These are phyloP conservation scores for Schizopygopsis pylzovi DNA, from an alignment of 2,797 vertebrate species.

Conservation along the genomic window DNA sequence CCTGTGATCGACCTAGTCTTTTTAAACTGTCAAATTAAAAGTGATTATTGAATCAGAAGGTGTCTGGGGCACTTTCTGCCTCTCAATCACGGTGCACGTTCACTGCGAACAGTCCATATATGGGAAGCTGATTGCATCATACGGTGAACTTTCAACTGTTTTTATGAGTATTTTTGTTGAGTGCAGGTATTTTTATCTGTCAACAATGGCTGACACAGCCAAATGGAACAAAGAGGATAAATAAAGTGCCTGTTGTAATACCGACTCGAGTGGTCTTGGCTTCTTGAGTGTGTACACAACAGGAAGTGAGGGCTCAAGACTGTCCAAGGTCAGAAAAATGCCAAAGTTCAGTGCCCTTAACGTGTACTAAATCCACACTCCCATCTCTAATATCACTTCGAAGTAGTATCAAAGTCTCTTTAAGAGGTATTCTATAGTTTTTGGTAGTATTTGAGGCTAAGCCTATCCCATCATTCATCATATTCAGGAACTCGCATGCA, in stretches of 20 bases:
- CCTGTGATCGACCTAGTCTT: constrained; percentile 18
- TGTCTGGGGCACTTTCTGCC: not conserved
- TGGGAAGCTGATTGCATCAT: not conserved
- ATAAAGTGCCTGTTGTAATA: not conserved
- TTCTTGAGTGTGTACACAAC: not conserved
- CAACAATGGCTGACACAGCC: not conserved
- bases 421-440: no score
- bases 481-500: not conserved
- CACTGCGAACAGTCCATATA: not conserved
- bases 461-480: not conserved
- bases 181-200: not conserved
- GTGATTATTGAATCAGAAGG: not conserved
- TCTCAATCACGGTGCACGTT: not conserved
- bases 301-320: not conserved
- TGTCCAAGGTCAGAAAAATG: not conserved
- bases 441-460: not conserved
- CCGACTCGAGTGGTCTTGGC: not conserved
- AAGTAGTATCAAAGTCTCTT: not conserved
- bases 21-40: constrained; percentile 6
- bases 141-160: not conserved
- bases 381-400: not conserved
- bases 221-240: not conserved
- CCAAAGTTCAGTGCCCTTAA: not conserved
- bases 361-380: not conserved
- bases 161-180: not conserved